These are phyloP conservation scores for Dasyornis broadbenti DNA, from an alignment of 2,113 vertebrate species.

Conservation along the genomic window DNA sequence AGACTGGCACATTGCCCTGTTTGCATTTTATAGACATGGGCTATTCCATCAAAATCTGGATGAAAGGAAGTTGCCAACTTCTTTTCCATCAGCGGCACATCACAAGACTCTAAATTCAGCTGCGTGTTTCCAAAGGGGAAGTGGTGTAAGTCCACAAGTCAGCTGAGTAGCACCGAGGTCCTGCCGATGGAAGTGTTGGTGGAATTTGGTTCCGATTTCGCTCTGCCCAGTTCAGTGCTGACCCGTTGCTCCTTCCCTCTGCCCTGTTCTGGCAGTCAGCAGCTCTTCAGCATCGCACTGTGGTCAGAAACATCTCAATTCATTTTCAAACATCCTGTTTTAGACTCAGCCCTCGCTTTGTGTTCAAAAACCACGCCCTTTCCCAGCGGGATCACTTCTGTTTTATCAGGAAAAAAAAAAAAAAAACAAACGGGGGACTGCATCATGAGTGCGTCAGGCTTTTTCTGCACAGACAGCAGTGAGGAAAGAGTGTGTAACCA, in stretches of 20 bases:
- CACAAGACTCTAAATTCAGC: neutral
- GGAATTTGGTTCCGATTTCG: neutral
- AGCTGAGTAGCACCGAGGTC: neutral
- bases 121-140: neutral
- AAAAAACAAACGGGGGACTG: too few relatives aligned
- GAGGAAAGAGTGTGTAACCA: neutral
- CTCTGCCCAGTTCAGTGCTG: neutral
- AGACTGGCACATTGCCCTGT: too few relatives aligned
- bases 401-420: neutral
- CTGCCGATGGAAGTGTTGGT: neutral
- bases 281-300: neutral
- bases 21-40: fast-evolving
- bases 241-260: neutral
- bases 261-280: neutral
- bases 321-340: conserved; percentile 8
- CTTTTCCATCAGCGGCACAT: neutral
- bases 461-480: neutral
- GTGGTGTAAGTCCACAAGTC: neutral
- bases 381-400: conserved; percentile 1
- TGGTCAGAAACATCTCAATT: neutral
- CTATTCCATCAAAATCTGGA: neutral
- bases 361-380: fast-evolving
- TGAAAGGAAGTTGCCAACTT: neutral
- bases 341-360: neutral
- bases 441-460: neutral